Conservation (phyloP, 2,113 vertebrate genomes). For the Bothrops jararaca region DNA sequence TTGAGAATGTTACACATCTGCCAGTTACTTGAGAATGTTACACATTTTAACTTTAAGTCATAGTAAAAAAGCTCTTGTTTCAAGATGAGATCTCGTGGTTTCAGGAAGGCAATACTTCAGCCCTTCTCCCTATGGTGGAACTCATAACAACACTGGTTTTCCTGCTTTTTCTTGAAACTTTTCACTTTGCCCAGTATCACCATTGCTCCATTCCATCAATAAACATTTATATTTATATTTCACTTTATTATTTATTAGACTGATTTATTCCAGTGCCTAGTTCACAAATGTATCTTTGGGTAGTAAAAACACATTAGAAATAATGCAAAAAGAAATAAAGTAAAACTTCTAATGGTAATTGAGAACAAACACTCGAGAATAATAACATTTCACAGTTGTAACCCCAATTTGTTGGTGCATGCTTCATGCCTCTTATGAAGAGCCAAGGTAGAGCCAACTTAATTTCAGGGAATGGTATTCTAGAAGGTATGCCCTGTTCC, state of each 20-base stretch:
- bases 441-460: background rate
- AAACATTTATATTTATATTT: background rate
- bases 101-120: background rate
- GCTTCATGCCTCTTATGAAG: background rate
- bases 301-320: background rate
- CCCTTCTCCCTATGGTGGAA: background rate
- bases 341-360: background rate
- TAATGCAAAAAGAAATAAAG: background rate
- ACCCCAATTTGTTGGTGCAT: background rate
- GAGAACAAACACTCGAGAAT: background rate
- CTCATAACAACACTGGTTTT: background rate
- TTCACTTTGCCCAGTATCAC: background rate
- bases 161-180: background rate
- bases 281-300: background rate
- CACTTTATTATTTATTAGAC: background rate
- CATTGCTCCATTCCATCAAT: background rate
- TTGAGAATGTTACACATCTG: background rate
- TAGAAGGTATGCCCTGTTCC: background rate
- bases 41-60: background rate
- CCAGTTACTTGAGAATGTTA: background rate
- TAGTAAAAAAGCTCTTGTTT: background rate
- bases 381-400: background rate
- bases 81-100: background rate
- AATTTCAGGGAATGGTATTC: background rate
- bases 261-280: background rate